Conservation (phyloP, 2,888 invertebrate species). For the Girardia tigrina region DNA sequence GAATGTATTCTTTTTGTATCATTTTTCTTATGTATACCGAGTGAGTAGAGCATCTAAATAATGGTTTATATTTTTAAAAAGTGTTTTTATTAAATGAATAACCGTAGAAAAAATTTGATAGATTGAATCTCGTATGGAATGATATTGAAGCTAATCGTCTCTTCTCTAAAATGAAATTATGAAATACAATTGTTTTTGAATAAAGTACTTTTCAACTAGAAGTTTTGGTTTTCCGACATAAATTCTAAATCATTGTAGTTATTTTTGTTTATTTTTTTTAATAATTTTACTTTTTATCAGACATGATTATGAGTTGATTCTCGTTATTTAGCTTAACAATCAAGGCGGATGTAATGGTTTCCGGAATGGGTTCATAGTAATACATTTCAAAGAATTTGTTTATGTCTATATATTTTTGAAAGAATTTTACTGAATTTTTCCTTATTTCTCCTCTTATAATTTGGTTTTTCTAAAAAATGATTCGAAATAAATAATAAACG, state of each 20-base stretch:
- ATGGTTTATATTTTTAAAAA: background rate
- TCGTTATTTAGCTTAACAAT: background rate
- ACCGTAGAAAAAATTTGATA: background rate
- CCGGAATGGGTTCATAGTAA: background rate
- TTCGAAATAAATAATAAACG: background rate
- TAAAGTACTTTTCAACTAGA: background rate
- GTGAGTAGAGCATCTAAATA: background rate
- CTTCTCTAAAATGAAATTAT: background rate
- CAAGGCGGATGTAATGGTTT: background rate
- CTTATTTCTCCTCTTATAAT: background rate
- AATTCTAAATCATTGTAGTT: background rate
- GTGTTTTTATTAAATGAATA: background rate
- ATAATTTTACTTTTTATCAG: background rate
- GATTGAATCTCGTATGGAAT: slow-evolving; percentile 7
- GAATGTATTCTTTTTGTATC: background rate
- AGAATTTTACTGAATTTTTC: background rate
- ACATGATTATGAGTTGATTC: background rate
- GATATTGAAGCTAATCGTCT: background rate
- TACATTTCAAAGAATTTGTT: background rate
- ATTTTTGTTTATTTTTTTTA: background rate
- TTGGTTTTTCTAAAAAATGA: background rate
- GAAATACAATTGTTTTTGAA: background rate
- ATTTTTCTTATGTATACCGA: background rate
- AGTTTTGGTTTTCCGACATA: background rate
- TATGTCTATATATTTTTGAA: background rate